phyloP scores from a whole-genome alignment of 2,113 vertebrate species.

The Xiphophorus maculatus region DNA sequence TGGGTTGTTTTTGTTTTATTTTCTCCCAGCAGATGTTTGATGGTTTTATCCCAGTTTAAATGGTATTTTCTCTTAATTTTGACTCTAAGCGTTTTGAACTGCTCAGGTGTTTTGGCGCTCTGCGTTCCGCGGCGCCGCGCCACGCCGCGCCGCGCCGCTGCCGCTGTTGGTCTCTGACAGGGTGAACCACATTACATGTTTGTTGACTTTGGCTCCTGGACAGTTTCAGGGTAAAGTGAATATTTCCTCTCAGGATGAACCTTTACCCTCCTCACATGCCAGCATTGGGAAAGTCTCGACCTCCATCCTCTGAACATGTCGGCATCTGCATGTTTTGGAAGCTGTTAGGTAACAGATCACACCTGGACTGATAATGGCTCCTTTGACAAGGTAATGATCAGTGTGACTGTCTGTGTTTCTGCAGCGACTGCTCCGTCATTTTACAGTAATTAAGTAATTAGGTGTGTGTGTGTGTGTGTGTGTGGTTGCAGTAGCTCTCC shows the following conservation, averaged over 20 bases:
- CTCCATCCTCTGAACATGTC: neutral
- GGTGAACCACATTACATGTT: slow-evolving; percentile 25
- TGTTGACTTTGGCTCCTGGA: slow-evolving; percentile 57
- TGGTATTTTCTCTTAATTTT: too few relatives aligned
- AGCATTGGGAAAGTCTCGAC: neutral
- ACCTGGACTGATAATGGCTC: neutral
- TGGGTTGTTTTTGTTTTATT: too few relatives aligned
- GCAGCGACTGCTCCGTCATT: slow-evolving; percentile 6
- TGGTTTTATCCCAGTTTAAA: too few relatives aligned
- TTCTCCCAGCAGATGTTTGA: too few relatives aligned
- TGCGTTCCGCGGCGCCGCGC: too few relatives aligned
- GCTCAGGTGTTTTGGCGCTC: too few relatives aligned
- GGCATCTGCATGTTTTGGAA: neutral
- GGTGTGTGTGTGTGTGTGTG: neutral
- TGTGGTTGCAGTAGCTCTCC: slow-evolving; percentile 23
- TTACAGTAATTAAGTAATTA: slow-evolving; percentile 25
- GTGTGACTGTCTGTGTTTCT: slow-evolving; percentile 15
- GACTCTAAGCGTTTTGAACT: too few relatives aligned
- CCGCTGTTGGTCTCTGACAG: slow-evolving; percentile 18
- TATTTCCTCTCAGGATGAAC: slow-evolving; percentile 17
- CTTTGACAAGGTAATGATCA: neutral
- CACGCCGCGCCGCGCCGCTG: too few relatives aligned
- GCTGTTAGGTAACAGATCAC: neutral
- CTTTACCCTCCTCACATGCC: slow-evolving; percentile 3
- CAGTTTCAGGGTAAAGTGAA: slow-evolving; percentile 23